Base-by-base conservation (phyloP, 2,113 vertebrate genomes). In the Amia ocellicauda region DNA sequence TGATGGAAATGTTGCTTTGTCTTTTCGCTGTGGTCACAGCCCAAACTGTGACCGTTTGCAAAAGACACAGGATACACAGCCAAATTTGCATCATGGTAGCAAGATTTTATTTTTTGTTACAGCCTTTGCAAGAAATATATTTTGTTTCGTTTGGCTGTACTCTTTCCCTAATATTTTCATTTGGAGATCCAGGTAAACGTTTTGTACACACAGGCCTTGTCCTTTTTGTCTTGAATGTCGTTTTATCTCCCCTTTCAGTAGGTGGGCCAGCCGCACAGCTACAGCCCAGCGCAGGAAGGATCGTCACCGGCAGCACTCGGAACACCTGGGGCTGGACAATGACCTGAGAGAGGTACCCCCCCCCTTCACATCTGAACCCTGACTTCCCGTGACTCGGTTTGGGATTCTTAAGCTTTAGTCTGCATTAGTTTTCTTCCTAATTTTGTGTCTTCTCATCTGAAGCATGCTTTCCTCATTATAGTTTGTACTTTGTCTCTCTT, bases 251-350 rank as follows among this genome's bases (percentile, higher is more conserved):
- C 31, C 1, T 56, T 14, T 51, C 65, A 91, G 89, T 76, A 96
- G 97, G 77, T 93, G 96, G 93, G 90, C 91, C 49, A 91, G 89
- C 69, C 94, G 96, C 52, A 89, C 85, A 5, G 82, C 87, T 13
- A 89, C 89, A 1, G 67, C 93, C 0, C 92, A 93, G 70, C 87
- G 93, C 8, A 89, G 90, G 70, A 88, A 89, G 36, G 92, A 98
- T 4, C 83, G 89, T 40, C 90, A 90, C 47, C 90, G 89, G 41
- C 93, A 80, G 60, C 88, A 78, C 61, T 81, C 90, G 0, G 95
- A 97, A 13, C 91, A 93, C 41, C 79, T 92, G 0, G 84, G 84
- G 7, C 75, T 91, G 68, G 96, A 99, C 77, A 93, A 83, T 0
- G 94, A 97, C 27, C 64, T 92, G 49, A 89, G 88, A 83, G 96